These are phyloP conservation scores for Apantesis nais DNA, from an alignment of 2,888 invertebrate species.

Conservation along the genomic window DNA sequence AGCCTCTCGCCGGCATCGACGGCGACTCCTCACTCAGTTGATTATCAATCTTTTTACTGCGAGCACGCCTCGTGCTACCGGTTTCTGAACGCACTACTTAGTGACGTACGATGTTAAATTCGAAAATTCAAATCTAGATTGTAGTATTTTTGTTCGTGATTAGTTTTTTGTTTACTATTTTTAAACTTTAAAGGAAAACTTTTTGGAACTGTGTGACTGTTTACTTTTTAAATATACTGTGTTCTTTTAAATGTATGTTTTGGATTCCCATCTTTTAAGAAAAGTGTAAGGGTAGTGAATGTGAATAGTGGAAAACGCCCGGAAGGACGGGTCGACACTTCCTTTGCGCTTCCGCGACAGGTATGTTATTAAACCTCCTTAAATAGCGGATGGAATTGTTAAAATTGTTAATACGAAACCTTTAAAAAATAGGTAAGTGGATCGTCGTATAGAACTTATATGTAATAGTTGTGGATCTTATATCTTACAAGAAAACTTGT, in stretches of 20 bases:
- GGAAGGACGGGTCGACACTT: slow-evolving; percentile 70
- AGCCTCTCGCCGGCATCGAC: slow-evolving; percentile 64
- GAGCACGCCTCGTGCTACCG: slow-evolving; percentile 60
- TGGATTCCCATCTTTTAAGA: slow-evolving; percentile 33
- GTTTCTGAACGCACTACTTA: slow-evolving; percentile 43
- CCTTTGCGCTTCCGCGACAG: slow-evolving; percentile 69
- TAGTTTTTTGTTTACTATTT: slow-evolving; percentile 31
- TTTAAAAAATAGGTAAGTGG: background rate
- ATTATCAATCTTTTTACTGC: slow-evolving; percentile 69
- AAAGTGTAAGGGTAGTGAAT: slow-evolving; percentile 57
- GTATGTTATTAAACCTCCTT: slow-evolving; percentile 54
- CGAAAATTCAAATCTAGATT: slow-evolving; percentile 21
- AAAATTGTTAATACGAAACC: slow-evolving; percentile 6
- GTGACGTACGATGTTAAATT: slow-evolving; percentile 44
- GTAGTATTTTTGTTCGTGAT: slow-evolving; percentile 18
- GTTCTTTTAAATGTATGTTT: slow-evolving; percentile 29
- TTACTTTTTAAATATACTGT: slow-evolving; percentile 39
- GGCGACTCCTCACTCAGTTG: slow-evolving; percentile 60
- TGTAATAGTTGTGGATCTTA: too few species aligned
- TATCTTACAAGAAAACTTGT: background rate
- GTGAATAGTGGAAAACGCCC: slow-evolving; percentile 71
- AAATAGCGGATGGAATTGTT: slow-evolving; percentile 40
- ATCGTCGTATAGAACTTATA: background rate
- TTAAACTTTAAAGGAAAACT: slow-evolving; percentile 36
- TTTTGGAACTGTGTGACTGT: slow-evolving; percentile 38